A percentile compares a stretch with the other conserved stretches of the same genome.
Evolutionary conservation across 2,888 invertebrate species (phyloP).

Genomic region (Lithophane semibrunnea): DNA sequence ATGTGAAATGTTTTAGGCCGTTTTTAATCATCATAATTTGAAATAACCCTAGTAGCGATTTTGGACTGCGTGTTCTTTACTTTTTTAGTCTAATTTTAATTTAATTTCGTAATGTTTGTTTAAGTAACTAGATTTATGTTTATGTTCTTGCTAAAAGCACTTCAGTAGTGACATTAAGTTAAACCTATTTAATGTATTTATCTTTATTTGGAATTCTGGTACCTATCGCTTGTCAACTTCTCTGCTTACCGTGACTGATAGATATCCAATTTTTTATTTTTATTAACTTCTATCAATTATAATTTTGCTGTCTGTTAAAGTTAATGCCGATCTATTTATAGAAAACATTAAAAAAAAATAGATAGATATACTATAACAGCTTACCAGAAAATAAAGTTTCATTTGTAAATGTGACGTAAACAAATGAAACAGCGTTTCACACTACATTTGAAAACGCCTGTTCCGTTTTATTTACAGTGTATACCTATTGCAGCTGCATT

Average conservation of each 20-base stretch:
- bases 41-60: neutral
- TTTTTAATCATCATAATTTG: slow-evolving; percentile 49
- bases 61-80: too few species aligned
- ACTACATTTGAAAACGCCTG: slow-evolving; percentile 39
- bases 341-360: neutral
- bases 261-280: neutral
- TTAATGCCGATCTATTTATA: neutral
- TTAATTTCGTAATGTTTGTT: neutral
- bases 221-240: neutral
- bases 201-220: neutral
- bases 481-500: slow-evolving; percentile 48
- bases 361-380: neutral
- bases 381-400: slow-evolving; percentile 4
- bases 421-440: slow-evolving; percentile 27
- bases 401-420: slow-evolving; percentile 1
- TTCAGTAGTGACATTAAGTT: neutral
- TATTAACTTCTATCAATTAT: neutral
- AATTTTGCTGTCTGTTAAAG: neutral
- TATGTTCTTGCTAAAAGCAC: neutral
- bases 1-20: slow-evolving; percentile 15
- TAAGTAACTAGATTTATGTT: neutral
- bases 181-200: neutral
- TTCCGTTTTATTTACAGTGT: slow-evolving; percentile 62
- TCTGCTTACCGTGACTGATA: neutral
- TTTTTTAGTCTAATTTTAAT: neutral